Evolutionary conservation across 2,888 invertebrate species (phyloP).

Genomic region (Selenia dentaria): DNA sequence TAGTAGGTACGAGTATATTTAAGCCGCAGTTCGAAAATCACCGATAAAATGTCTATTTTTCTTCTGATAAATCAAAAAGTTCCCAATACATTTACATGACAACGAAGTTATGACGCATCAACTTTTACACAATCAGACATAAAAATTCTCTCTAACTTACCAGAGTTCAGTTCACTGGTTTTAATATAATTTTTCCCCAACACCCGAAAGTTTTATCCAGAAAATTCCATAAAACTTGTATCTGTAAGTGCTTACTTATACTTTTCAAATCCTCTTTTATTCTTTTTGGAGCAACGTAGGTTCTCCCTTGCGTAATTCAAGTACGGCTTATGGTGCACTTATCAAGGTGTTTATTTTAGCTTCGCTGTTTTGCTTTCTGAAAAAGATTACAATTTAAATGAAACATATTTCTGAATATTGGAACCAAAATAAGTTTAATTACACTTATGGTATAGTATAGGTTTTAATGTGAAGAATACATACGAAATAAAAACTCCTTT

Average conservation of each 20-base stretch:
- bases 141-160: not conserved
- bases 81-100: not conserved
- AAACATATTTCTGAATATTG: no score
- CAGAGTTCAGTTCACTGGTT: constrained; percentile 18
- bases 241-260: constrained; percentile 27
- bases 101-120: not conserved
- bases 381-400: no score
- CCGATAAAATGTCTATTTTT: no score
- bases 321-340: constrained; percentile 3
- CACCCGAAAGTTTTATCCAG: constrained; percentile 21
- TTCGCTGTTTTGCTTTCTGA: no score
- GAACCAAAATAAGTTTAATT: no score
- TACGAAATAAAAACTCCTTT: no score
- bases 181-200: constrained; percentile 14
- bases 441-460: no score
- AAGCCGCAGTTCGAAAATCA: no score
- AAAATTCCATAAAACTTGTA: constrained; percentile 21
- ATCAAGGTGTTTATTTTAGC: not conserved
- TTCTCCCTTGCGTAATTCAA: constrained; percentile 11
- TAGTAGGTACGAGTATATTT: no score
- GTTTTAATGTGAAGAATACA: no score
- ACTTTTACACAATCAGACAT: constrained; percentile 2
- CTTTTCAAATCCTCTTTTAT: constrained; percentile 12
- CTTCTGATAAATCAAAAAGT: not conserved
- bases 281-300: constrained; percentile 1